Evolutionary conservation across 2,888 invertebrate genomes (phyloP), one percentile per base, ranked within the genome.

Genomic region (Dynastes hyllus): DNA sequence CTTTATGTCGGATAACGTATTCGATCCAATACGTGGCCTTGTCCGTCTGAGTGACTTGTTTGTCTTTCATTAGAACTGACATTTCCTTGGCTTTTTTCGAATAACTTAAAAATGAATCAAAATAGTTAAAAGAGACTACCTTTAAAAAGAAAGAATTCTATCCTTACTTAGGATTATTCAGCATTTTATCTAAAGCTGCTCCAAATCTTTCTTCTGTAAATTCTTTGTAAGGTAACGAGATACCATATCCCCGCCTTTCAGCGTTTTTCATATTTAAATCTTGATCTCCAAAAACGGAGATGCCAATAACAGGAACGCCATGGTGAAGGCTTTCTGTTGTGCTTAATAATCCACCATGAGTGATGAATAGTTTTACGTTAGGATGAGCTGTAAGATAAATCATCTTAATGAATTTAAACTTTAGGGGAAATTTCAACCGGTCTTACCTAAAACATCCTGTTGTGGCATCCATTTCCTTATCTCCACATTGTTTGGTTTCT

Each of bases 391-490:
- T 13, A 40, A n/a, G 6, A 6, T 53, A 16, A 11, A 53, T 53
- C n/a, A n/a, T 16, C n/a, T 16, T 2, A 16, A 13, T 2, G 1
- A 27, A 22, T 27, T 16, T 29, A 16, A 13, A 11, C 4, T 22
- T 27, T 1, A 4, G 11, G 11, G 8, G 22, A 16, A 66, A 16
- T 16, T 5, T 37, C 8, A 66, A 66, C 5, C 13, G n/a, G 13
- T 78, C 11, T 76, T 78, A 83, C 83, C 82, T 71, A 84, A 81
- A 45, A 84, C 75, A 69, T 83, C 89, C 78, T 88, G 86, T 82
- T 90, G 90, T 0, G 90, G 90, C 29, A 90, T 82, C 90, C 90
- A 90, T 79, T 88, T 88, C 27, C 80, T 79, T 3, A 89, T 82
- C 82, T 87, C 87, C 0, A 92, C 87, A 81, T 90, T 90, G n/a